phyloP scores from a whole-genome alignment of 2,113 vertebrate genomes.

The Regulus satrapa region DNA sequence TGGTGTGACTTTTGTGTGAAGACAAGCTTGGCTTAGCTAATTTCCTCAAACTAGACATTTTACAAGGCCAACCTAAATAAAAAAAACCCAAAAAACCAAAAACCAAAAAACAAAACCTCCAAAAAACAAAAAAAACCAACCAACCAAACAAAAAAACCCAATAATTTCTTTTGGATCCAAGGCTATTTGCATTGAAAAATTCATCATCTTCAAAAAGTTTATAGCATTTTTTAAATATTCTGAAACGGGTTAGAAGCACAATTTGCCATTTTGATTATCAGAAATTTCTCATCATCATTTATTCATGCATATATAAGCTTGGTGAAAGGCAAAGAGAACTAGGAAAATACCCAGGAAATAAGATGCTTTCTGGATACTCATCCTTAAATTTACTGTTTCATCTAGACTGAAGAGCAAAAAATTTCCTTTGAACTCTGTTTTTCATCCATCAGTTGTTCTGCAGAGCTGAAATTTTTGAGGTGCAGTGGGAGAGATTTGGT shows the following conservation, averaged over 20 bases:
- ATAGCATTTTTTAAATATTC: neutral
- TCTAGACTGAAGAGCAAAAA: neutral
- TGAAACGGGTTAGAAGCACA: neutral
- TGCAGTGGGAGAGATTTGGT: neutral
- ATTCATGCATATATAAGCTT: neutral
- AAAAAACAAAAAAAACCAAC: no score
- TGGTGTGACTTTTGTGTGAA: constrained; percentile 6
- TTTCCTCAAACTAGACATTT: neutral
- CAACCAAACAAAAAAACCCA: no score
- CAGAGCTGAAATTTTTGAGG: neutral
- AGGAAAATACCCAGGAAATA: neutral
- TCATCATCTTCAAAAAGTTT: neutral
- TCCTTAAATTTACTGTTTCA: neutral
- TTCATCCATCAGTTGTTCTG: neutral
- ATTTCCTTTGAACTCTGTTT: neutral
- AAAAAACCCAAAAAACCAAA: no score
- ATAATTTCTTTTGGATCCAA: neutral
- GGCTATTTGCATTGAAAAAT: neutral
- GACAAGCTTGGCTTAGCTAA: constrained; percentile 25
- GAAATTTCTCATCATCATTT: neutral
- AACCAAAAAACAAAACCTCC: no score
- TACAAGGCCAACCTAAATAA: neutral
- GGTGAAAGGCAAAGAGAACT: neutral
- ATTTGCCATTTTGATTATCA: neutral
- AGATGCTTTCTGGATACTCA: neutral